Conservation (phyloP, 1,140 invertebrate genomes). For the Leucophenga varia region DNA sequence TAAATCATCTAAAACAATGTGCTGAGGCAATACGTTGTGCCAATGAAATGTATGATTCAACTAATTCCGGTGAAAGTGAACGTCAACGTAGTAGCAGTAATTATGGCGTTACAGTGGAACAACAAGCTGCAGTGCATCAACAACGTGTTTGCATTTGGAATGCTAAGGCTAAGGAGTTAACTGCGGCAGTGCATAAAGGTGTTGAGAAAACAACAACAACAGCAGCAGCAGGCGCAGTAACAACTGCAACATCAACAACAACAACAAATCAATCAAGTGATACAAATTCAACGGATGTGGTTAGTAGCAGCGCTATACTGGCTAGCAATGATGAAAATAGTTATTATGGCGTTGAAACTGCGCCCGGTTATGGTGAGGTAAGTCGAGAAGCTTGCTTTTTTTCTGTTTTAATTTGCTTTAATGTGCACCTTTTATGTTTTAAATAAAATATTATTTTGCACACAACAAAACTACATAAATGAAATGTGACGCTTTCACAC, state of each 20-base stretch:
- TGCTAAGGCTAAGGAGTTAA: conserved; percentile 46
- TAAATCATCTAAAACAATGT: conserved; percentile 73
- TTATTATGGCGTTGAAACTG: conserved; percentile 59
- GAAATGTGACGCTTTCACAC: conserved; percentile 56
- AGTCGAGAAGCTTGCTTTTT: no score
- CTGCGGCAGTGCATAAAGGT: conserved; percentile 48
- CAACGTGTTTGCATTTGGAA: conserved; percentile 70
- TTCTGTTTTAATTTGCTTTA: background rate
- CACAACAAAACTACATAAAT: conserved; percentile 52
- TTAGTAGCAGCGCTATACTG: conserved; percentile 16
- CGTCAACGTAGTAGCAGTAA: conserved; percentile 14
- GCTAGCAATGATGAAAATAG: conserved; percentile 50
- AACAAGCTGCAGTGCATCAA: conserved; percentile 41
- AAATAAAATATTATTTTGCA: conserved; percentile 12
- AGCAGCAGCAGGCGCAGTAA: conserved; percentile 19
- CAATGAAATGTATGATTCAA: conserved; percentile 53
- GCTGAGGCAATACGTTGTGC: conserved; percentile 58
- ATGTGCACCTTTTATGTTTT: background rate
- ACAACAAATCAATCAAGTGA: conserved; percentile 20
- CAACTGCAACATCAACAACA: conserved; percentile 18
- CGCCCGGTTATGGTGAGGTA: conserved; percentile 60
- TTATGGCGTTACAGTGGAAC: conserved; percentile 30
- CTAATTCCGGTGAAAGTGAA: conserved; percentile 40
- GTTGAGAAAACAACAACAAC: conserved; percentile 23
- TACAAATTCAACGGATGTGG: conserved; percentile 16